Evolutionary conservation across 2,888 invertebrate genomes (phyloP).

Genomic region (Antheraea assamensis): DNA sequence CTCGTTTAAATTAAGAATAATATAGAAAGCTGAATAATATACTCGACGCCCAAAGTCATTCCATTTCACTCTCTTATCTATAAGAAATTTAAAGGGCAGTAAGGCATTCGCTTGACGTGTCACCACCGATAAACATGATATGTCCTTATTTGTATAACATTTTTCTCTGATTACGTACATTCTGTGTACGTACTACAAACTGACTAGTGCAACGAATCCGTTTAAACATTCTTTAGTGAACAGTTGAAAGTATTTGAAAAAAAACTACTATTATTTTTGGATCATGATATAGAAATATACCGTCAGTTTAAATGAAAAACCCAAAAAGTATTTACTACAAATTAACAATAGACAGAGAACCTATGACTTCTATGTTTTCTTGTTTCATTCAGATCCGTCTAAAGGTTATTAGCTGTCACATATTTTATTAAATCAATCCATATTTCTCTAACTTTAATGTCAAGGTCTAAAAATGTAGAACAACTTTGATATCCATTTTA

Average conservation of each 20-base stretch:
- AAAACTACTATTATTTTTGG: not conserved
- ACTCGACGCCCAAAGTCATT: no score
- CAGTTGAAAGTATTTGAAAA: not conserved
- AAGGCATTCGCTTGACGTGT: no score
- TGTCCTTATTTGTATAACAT: no score
- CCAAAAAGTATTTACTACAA: not conserved
- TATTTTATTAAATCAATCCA: not conserved
- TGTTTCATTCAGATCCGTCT: not conserved
- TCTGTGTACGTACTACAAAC: no score
- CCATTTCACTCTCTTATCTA: no score
- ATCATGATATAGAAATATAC: not conserved
- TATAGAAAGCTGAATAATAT: no score
- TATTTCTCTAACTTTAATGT: not conserved
- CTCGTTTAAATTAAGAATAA: no score
- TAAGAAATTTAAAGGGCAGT: no score
- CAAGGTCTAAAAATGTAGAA: constrained; percentile 2
- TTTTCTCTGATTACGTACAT: no score
- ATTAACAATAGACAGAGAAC: not conserved
- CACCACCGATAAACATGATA: no score
- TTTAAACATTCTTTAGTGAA: not conserved
- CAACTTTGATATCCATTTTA: not conserved
- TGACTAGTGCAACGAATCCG: no score
- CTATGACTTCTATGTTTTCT: not conserved
- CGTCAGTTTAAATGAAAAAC: not conserved
- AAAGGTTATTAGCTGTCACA: not conserved